A percentile compares a stretch with the other conserved stretches of the same genome.
Conservation (phyloP, 2,113 vertebrate species). For the Malurus elegans region DNA sequence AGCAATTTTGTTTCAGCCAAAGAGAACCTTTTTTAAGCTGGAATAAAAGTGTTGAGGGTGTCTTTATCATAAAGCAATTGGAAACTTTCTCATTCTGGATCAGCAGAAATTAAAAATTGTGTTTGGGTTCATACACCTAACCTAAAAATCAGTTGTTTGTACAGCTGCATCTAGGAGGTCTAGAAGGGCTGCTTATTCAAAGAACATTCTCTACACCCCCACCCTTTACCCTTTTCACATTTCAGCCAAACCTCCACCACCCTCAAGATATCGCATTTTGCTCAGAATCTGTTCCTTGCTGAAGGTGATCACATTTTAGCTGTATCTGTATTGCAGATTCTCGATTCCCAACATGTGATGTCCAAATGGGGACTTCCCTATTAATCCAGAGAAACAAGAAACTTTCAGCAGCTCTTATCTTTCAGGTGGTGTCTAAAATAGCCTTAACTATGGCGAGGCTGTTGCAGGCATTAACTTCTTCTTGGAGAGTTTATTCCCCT, state of each 20-base stretch:
- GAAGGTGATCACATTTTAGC: neutral
- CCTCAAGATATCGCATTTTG: rapidly evolving
- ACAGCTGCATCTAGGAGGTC: neutral
- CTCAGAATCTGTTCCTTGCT: neutral
- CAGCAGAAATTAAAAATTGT: neutral
- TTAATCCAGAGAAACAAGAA: neutral
- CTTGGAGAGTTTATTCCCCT: neutral
- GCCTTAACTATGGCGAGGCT: neutral
- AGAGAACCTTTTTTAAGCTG: neutral
- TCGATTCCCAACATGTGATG: neutral
- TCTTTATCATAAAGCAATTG: neutral
- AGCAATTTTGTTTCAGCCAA: neutral
- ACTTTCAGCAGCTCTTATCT: neutral
- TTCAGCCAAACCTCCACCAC: neutral
- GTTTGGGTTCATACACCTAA: neutral
- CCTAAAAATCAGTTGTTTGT: neutral
- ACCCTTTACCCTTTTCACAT: neutral
- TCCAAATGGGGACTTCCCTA: neutral
- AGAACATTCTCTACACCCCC: neutral
- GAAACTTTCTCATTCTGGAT: neutral
- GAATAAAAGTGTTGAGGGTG: neutral
- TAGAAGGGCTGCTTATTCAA: neutral
- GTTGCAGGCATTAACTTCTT: neutral
- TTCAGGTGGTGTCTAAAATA: neutral
- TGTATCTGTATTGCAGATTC: neutral